Base-by-base conservation (phyloP, 2,797 vertebrate genomes). In the Lepus townsendii region DNA sequence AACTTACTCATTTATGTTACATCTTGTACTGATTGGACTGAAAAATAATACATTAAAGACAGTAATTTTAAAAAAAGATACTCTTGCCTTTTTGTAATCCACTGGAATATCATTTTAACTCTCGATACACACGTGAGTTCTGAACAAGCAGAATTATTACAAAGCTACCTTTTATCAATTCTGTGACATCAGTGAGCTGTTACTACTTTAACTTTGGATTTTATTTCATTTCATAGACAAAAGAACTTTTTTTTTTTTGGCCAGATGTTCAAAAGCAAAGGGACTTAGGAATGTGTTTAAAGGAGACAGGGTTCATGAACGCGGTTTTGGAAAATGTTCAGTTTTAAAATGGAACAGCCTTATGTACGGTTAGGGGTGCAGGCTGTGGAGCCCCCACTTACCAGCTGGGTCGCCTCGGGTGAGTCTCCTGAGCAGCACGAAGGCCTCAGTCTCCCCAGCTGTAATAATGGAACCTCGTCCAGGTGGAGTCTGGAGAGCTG, bases 341-440 rank as follows among this genome's bases (percentile, higher is more conserved):
- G 35, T 89, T 88, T 68, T 75, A 71, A 38, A 79, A 62, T 71
- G 77, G 68, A 83, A 30, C 20, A 78, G 27, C 13, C 17, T 63
- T 20, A n/a, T 84, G 1, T 32, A 9, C 13, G n/a, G 65, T 82
- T 85, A 63, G 16, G 16, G 83, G 47, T 38, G 0, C 62, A 30
- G 16, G 24, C 63, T 68, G 57, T 83, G 71, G 22, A 85, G 52
- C 35, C 16, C 69, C 60, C 47, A 69, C 19, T 87, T 72, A 47
- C 50, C 60, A 88, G 35, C n/a, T 72, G 7, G 26, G 24, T 77
- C 50, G 72, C 35, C 60, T 68, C 73, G 8, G 38, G 32, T 20
- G 85, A 85, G 30, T 92, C 91, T 92, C 88, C 69, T 82, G 57
- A 71, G 60, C 85, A 92, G 88, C 32, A 75, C 50, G 66, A 94